Conservation (phyloP, 2,888 invertebrate genomes). For the Conchocele bisecta region DNA sequence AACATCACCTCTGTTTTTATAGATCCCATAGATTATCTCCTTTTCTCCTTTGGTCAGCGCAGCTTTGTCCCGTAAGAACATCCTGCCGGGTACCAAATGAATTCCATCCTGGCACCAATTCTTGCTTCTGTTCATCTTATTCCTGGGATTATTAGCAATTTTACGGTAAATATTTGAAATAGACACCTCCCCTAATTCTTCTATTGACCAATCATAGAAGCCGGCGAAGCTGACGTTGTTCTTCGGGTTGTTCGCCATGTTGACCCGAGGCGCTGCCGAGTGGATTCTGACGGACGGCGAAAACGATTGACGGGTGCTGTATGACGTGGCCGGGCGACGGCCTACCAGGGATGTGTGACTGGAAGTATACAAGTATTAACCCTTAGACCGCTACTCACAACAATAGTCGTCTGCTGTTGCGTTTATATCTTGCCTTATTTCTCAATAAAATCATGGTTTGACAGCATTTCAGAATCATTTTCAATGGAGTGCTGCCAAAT, state of each 20-base stretch:
- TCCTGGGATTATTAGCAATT: slow-evolving; percentile 55
- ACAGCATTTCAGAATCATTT: too few relatives aligned
- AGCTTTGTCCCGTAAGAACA: slow-evolving; percentile 73
- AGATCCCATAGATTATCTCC: slow-evolving; percentile 76
- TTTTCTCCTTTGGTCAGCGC: slow-evolving; percentile 75
- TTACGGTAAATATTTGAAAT: slow-evolving; percentile 70
- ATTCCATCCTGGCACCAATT: slow-evolving; percentile 53
- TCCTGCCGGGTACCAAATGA: slow-evolving; percentile 65
- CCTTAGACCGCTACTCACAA: too few relatives aligned
- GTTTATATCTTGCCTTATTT: too few relatives aligned
- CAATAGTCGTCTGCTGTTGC: too few relatives aligned
- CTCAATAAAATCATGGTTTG: too few relatives aligned
- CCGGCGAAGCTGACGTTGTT: slow-evolving; percentile 68
- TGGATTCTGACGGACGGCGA: slow-evolving; percentile 64
- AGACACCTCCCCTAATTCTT: slow-evolving; percentile 58
- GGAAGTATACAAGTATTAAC: too few relatives aligned
- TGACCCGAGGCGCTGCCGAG: slow-evolving; percentile 54
- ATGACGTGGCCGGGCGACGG: slow-evolving; percentile 63
- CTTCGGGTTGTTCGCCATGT: slow-evolving; percentile 58
- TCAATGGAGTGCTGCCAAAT: too few relatives aligned
- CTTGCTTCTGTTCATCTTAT: slow-evolving; percentile 42
- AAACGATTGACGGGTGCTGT: slow-evolving; percentile 57
- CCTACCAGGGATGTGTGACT: too few relatives aligned
- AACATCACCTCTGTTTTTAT: slow-evolving; percentile 70
- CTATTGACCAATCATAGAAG: slow-evolving; percentile 71